Percentiles rank a stretch among this genome's conserved stretches.
These are phyloP conservation scores for Morelia viridis DNA, from an alignment of 2,797 vertebrate genomes.

Conservation along the genomic window DNA sequence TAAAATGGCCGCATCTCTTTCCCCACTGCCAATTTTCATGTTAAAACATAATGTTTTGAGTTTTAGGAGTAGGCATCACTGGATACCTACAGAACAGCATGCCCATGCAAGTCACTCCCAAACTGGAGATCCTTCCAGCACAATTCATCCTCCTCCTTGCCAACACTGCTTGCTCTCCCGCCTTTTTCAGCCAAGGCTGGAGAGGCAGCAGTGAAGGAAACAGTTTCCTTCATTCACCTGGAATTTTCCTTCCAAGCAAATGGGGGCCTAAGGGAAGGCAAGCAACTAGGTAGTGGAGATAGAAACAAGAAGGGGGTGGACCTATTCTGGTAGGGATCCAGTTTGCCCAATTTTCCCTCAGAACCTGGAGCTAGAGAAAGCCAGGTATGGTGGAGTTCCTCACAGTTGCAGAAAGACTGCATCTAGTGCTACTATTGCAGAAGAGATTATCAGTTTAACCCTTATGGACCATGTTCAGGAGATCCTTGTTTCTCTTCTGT, in stretches of 20 bases:
- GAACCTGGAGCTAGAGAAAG: not conserved
- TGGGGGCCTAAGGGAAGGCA: not conserved
- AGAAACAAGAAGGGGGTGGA: not conserved
- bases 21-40: not conserved
- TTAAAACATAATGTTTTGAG: not conserved
- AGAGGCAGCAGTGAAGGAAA: not conserved
- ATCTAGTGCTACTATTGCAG: not conserved
- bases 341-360: not conserved
- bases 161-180: not conserved
- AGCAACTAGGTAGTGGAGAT: not conserved
- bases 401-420: no score
- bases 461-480: not conserved
- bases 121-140: not conserved
- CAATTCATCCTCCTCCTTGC: not conserved
- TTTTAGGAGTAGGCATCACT: not conserved
- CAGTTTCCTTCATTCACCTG: not conserved
- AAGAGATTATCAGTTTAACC: not conserved
- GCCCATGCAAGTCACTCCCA: not conserved
- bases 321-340: not conserved
- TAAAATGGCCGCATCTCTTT: not conserved
- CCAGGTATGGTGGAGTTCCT: not conserved
- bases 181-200: not conserved
- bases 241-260: not conserved
- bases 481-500: not conserved
- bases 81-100: not conserved